phyloP scores from a whole-genome alignment of 2,113 vertebrate species.

The Oncorhynchus tshawytscha region DNA sequence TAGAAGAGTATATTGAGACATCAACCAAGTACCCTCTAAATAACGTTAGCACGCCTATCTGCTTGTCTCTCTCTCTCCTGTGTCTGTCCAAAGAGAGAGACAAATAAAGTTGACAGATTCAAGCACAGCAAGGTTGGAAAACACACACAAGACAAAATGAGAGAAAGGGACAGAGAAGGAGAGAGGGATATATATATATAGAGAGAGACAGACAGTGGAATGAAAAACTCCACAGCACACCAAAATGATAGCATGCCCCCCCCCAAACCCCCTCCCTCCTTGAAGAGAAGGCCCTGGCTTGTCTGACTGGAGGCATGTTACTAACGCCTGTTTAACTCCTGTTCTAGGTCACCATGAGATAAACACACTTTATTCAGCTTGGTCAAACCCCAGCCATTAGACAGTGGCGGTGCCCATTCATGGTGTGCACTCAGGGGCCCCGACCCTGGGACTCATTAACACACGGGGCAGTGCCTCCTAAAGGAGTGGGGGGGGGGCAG shows the following conservation, averaged over 20 bases:
- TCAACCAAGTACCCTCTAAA: too few species aligned
- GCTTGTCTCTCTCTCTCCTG: too few species aligned
- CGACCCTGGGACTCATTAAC: slow-evolving; percentile 69
- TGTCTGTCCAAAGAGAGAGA: not conserved
- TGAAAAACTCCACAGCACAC: not conserved
- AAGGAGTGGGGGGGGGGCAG: slow-evolving; percentile 31
- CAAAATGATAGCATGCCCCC: slow-evolving; percentile 6
- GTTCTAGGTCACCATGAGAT: slow-evolving; percentile 77
- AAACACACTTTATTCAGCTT: slow-evolving; percentile 72
- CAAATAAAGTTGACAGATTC: slow-evolving; percentile 12
- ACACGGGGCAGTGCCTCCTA: slow-evolving; percentile 63
- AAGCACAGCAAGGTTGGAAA: too few species aligned
- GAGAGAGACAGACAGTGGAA: not conserved
- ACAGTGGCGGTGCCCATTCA: slow-evolving; percentile 61
- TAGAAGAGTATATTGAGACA: too few species aligned
- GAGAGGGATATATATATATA: not conserved
- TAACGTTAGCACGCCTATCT: too few species aligned
- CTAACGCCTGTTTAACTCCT: slow-evolving; percentile 74
- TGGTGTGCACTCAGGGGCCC: slow-evolving; percentile 42
- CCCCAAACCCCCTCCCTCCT: slow-evolving; percentile 7
- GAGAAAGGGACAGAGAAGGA: too few species aligned
- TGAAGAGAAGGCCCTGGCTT: slow-evolving; percentile 30
- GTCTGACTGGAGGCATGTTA: slow-evolving; percentile 60
- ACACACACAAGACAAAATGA: not conserved
- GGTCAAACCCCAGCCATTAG: slow-evolving; percentile 64